Conservation (phyloP, 2,113 vertebrate genomes). For the Plestiodon gilberti region DNA sequence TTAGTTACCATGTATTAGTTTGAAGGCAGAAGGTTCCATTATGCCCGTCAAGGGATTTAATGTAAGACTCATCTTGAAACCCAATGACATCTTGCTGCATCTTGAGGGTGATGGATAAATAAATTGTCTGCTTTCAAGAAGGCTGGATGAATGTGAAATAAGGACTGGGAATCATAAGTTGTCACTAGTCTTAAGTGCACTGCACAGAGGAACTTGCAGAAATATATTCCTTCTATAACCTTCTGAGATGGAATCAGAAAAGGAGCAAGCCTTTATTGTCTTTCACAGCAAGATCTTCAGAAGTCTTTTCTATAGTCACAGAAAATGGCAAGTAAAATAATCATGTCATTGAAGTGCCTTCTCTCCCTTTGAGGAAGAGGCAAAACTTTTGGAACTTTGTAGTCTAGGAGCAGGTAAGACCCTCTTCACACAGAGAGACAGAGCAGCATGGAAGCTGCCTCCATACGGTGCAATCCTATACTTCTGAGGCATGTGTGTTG, state of each 20-base stretch:
- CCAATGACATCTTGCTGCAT: neutral
- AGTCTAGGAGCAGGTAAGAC: no score
- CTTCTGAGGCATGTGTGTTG: neutral
- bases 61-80: slow-evolving; percentile 15
- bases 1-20: slow-evolving; percentile 22
- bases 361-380: neutral
- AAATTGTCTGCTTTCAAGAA: slow-evolving; percentile 18
- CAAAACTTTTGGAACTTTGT: neutral
- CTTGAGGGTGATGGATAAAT: slow-evolving; percentile 18
- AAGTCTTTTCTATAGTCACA: neutral
- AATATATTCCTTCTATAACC: neutral
- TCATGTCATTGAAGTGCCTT: neutral
- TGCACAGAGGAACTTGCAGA: neutral
- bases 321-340: neutral
- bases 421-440: neutral
- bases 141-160: slow-evolving; percentile 15
- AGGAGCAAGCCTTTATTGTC: neutral
- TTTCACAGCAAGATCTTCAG: neutral
- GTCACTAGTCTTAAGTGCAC: neutral
- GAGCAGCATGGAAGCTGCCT: neutral
- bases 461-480: neutral
- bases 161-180: neutral
- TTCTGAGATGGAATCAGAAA: neutral
- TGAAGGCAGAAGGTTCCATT: slow-evolving; percentile 5
- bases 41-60: slow-evolving; percentile 20